Conservation (phyloP, 2,888 invertebrate genomes). For the Timema cristinae region DNA sequence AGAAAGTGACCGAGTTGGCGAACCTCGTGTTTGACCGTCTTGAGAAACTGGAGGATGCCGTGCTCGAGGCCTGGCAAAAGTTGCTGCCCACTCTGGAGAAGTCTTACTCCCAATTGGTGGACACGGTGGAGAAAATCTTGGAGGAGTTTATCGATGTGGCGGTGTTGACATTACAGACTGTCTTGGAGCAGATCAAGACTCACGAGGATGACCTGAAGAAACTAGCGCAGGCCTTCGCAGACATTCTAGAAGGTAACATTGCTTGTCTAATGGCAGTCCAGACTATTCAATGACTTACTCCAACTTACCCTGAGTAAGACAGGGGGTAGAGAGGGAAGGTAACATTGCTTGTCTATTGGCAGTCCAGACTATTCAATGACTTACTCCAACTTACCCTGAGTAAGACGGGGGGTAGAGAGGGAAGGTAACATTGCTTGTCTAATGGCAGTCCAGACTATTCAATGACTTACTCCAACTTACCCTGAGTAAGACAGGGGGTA, state of each 20-base stretch:
- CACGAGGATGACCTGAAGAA: slow-evolving; percentile 64
- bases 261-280: no score
- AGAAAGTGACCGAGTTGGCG: slow-evolving; percentile 14
- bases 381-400: no score
- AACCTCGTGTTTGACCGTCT: not conserved
- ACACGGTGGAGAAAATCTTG: not conserved
- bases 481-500: no score
- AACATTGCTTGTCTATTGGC: no score
- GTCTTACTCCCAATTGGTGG: not conserved
- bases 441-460: no score
- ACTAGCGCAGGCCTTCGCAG: slow-evolving; percentile 51
- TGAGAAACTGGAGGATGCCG: not conserved
- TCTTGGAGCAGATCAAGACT: slow-evolving; percentile 51
- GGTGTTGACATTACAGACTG: slow-evolving; percentile 43
- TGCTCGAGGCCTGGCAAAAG: slow-evolving; percentile 6
- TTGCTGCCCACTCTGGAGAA: not conserved
- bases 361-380: no score
- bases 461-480: no score
- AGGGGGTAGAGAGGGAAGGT: no score
- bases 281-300: no score
- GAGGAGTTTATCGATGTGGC: slow-evolving; percentile 16
- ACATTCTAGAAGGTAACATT: slow-evolving; percentile 50
- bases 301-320: no score
- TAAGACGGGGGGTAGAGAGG: no score
- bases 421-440: no score